phyloP scores from a whole-genome alignment of 1,140 invertebrate genomes.

The Drepana arcuata region DNA sequence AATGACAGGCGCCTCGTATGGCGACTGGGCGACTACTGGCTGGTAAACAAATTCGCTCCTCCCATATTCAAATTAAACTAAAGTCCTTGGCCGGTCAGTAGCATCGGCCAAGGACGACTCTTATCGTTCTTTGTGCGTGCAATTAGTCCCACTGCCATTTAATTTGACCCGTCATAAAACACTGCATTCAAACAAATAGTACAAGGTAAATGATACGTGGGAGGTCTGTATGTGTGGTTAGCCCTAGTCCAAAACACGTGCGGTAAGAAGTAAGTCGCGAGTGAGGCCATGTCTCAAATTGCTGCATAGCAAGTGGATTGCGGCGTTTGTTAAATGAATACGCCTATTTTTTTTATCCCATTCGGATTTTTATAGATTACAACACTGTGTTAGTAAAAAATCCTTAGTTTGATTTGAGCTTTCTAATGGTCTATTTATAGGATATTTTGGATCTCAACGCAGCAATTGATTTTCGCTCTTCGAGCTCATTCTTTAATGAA shows the following conservation, averaged over 20 bases:
- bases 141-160: conserved; percentile 16
- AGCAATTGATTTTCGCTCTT: too few species aligned
- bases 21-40: conserved; percentile 37
- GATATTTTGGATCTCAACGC: too few species aligned
- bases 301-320: conserved; percentile 61
- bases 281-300: conserved; percentile 59
- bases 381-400: neutral
- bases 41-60: conserved; percentile 37
- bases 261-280: conserved; percentile 30
- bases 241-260: neutral
- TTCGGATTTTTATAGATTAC: neutral
- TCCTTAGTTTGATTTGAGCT: too few species aligned
- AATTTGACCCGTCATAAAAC: too few species aligned
- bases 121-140: conserved; percentile 42
- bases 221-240: too few species aligned
- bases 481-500: too few species aligned
- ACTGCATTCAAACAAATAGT: too few species aligned
- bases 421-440: too few species aligned
- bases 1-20: conserved; percentile 18
- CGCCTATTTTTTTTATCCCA: conserved; percentile 11
- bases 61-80: conserved; percentile 40
- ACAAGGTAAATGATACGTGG: too few species aligned
- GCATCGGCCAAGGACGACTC: conserved; percentile 47
- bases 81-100: conserved; percentile 50
- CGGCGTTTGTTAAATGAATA: conserved; percentile 58